Conservation (phyloP, 2,888 invertebrate genomes). For the Temnothorax rugatulus region DNA sequence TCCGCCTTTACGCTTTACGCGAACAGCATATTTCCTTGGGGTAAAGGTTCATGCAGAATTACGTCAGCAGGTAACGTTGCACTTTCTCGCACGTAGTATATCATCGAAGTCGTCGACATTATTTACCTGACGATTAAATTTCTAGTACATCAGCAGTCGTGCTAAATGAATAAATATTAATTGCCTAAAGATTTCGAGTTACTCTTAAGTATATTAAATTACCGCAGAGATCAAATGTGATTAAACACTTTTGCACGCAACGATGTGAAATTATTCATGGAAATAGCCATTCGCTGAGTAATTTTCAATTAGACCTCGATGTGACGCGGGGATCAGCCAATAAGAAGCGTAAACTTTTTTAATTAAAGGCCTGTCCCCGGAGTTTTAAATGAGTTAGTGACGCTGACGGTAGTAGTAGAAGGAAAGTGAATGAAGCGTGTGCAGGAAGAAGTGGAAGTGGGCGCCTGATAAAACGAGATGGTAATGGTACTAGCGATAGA, state of each 20-base stretch:
- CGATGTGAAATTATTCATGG: conserved; percentile 57
- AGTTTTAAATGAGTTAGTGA: conserved; percentile 81
- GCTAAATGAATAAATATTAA: neutral
- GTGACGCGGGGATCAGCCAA: conserved; percentile 69
- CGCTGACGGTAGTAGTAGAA: conserved; percentile 59
- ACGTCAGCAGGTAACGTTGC: neutral
- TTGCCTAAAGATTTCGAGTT: neutral
- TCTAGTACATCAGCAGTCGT: neutral
- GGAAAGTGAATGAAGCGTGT: conserved; percentile 37
- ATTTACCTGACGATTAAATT: neutral
- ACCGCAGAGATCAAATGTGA: neutral
- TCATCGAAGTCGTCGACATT: neutral
- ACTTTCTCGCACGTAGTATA: neutral
- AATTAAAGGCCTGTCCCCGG: conserved; percentile 79
- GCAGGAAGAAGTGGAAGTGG: conserved; percentile 19
- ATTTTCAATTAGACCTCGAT: conserved; percentile 77
- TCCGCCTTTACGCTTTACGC: neutral
- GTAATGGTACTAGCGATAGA: conserved; percentile 37
- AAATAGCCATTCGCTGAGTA: conserved; percentile 64
- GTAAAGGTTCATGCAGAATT: conserved; percentile 8
- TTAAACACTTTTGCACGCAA: neutral
- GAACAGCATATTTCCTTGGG: conserved; percentile 19
- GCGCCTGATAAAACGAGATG: conserved; percentile 18
- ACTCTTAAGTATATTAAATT: conserved; percentile 1
- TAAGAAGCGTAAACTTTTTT: conserved; percentile 82